Evolutionary conservation across 2,113 vertebrate genomes (phyloP).

Genomic region (Smithornis capensis): DNA sequence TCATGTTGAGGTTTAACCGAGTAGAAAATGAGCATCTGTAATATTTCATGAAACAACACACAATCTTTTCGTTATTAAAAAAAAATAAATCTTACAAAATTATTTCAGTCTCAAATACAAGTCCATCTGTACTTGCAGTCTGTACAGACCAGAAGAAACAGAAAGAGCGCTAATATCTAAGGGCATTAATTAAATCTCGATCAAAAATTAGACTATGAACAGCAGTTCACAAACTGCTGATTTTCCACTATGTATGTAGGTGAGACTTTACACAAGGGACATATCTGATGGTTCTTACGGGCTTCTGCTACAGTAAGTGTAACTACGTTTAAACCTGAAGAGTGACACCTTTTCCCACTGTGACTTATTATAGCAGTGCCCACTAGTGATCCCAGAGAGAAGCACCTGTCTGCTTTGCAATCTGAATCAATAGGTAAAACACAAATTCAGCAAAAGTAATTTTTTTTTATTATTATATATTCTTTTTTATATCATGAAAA

Average conservation of each 20-base stretch:
- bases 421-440: background rate
- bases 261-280: background rate
- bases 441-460: background rate
- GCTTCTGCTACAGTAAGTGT: background rate
- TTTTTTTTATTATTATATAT: background rate
- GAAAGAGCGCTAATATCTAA: background rate
- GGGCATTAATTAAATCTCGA: background rate
- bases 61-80: background rate
- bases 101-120: background rate
- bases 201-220: background rate
- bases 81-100: background rate
- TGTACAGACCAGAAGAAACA: background rate
- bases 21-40: constrained; percentile 41
- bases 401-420: background rate
- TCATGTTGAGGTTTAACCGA: background rate
- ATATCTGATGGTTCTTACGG: background rate
- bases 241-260: background rate
- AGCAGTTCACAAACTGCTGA: background rate
- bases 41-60: background rate
- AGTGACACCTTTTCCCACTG: background rate
- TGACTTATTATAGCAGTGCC: background rate
- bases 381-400: constrained; percentile 9
- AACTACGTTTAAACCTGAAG: background rate
- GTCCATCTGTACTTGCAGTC: background rate
- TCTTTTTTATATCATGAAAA: accelerated